Conservation (phyloP, 2,797 vertebrate species). For the Lemur catta region DNA sequence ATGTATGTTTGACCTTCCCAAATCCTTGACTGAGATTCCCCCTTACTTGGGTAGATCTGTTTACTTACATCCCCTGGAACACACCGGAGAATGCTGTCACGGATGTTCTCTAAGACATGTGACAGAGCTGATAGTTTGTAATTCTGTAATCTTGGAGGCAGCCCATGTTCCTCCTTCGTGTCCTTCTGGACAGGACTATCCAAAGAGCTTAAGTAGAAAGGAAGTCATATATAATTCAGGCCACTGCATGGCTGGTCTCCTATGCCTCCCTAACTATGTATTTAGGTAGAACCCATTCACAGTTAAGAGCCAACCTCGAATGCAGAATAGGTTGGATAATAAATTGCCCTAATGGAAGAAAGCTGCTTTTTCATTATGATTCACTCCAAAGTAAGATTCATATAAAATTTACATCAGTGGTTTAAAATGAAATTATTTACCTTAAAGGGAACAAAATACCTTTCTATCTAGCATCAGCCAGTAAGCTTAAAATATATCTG, state of each 20-base stretch:
- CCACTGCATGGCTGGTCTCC: not conserved
- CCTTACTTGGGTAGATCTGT: not conserved
- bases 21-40: not conserved
- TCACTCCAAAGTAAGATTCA: not conserved
- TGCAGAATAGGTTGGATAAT: not conserved
- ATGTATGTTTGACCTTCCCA: not conserved
- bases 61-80: not conserved
- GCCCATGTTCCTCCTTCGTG: not conserved
- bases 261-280: not conserved
- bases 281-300: conserved; percentile 25
- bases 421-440: conserved; percentile 54
- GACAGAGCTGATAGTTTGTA: not conserved
- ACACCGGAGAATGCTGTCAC: rapidly evolving
- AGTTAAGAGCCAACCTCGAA: not conserved
- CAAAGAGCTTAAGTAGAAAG: not conserved
- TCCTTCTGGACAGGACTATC: not conserved
- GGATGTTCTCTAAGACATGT: not conserved
- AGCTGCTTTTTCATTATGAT: conserved; percentile 32
- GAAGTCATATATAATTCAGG: not conserved
- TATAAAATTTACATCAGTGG: conserved; percentile 12
- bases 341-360: not conserved
- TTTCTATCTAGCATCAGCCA: not conserved
- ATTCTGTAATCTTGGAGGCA: not conserved
- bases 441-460: not conserved
- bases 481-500: not conserved